phyloP scores from a whole-genome alignment of 1,140 invertebrate species.

The Aphelenchoides fujianensis region DNA sequence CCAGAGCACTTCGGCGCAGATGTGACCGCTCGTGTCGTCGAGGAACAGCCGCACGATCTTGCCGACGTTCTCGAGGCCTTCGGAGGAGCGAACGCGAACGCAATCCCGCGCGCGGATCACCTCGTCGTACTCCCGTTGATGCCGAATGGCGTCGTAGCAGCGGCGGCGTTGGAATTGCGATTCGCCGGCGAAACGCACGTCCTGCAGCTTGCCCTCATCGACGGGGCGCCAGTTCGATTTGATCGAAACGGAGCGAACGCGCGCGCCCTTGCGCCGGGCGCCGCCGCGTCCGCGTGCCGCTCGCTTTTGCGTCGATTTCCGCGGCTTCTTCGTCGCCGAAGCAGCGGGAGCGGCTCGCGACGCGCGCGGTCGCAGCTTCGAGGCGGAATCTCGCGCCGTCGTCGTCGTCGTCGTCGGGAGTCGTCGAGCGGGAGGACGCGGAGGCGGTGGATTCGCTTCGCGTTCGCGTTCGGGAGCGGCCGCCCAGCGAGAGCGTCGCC shows the following conservation, averaged over 20 bases:
- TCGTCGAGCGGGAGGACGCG: slow-evolving; percentile 10
- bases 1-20: slow-evolving; percentile 25
- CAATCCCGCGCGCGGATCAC: slow-evolving; percentile 32
- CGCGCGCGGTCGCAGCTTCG: slow-evolving; percentile 9
- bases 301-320: slow-evolving; percentile 18
- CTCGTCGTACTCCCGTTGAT: slow-evolving; percentile 27
- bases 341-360: not conserved
- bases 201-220: slow-evolving; percentile 2
- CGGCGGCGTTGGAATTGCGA: not conserved
- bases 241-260: slow-evolving; percentile 10
- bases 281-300: slow-evolving; percentile 13
- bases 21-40: slow-evolving; percentile 21
- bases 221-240: slow-evolving; percentile 32
- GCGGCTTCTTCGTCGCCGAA: slow-evolving; percentile 13
- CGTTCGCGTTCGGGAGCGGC: not conserved
- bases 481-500: not conserved
- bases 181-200: slow-evolving; percentile 15
- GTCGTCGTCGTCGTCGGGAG: slow-evolving; percentile 12
- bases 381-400: too few relatives aligned
- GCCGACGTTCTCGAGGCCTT: slow-evolving; percentile 37
- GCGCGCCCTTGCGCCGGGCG: slow-evolving; percentile 14
- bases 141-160: slow-evolving; percentile 34
- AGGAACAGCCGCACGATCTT: slow-evolving; percentile 34
- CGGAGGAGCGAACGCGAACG: slow-evolving; percentile 30
- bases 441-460: slow-evolving; percentile 8